A percentile compares a stretch with the other conserved stretches of the same genome.
Evolutionary conservation across 2,797 vertebrate species (phyloP).

Genomic region (Aeoliscus strigatus): DNA sequence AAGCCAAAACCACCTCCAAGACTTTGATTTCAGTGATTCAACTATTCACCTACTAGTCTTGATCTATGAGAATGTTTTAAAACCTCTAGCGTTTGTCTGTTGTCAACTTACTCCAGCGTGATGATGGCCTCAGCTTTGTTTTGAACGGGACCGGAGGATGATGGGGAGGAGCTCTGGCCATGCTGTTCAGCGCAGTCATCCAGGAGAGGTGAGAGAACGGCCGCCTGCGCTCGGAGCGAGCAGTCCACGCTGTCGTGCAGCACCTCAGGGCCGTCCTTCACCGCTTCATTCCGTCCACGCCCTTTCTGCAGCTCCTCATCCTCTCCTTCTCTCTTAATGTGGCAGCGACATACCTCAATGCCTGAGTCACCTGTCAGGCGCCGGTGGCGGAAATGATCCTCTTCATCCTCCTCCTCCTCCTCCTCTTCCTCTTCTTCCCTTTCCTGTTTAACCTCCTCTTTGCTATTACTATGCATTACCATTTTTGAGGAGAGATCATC

Average conservation of each 20-base stretch:
- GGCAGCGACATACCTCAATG: constrained; percentile 84
- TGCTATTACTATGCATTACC: constrained; percentile 40
- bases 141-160: constrained; percentile 19
- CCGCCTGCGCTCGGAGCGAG: constrained; percentile 30
- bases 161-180: constrained; percentile 21
- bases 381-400: constrained; percentile 76
- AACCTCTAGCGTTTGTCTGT: constrained; percentile 10
- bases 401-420: constrained; percentile 56
- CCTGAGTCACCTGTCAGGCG: constrained; percentile 86
- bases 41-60: constrained; percentile 40
- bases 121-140: constrained; percentile 51
- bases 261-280: constrained; percentile 28
- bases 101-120: constrained; percentile 53
- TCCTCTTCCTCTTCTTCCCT: constrained; percentile 56
- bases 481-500: constrained; percentile 60
- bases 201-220: constrained; percentile 16
- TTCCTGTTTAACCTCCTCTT: constrained; percentile 35
- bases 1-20: constrained; percentile 27
- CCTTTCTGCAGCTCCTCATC: constrained; percentile 53
- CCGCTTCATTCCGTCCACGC: constrained; percentile 17
- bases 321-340: constrained; percentile 68
- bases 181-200: constrained; percentile 24
- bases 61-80: constrained; percentile 13
- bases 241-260: constrained; percentile 64
- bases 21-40: constrained; percentile 46